Base-by-base conservation (phyloP, 2,113 vertebrate species). In the Lagopus muta region DNA sequence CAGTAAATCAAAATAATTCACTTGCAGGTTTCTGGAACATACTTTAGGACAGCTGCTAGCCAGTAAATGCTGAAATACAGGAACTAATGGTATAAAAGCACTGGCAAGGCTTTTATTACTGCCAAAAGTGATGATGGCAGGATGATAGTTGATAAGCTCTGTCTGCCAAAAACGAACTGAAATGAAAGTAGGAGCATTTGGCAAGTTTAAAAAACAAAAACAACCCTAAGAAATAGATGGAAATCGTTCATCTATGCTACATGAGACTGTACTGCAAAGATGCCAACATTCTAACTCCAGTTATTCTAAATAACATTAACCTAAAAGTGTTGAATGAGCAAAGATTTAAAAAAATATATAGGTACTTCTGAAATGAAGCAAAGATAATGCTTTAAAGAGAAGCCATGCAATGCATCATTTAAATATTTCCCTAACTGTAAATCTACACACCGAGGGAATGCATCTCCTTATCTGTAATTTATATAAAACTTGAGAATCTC, bases 1-100 rank as follows among this genome's bases (percentile, higher is more conserved):
- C 11, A 76, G 38, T 76, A 94, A 93, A 89, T 83, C 66, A 95
- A 92, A 93, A 94, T 86, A 89, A 92, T 77, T 92, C 82, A 77
- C 19, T 94, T 91, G 60, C 75, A 82, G 43, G 65, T 74, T 96
- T 91, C 54, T 94, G 72, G 80, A 96, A 89, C 88, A 61, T 71
- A 62, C 67, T 88, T 52, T 84, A 83, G 73, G 90, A 94, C 72
- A 90, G 75, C 78, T 96, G 88, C 81, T 91, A 96, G 81, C 38
- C 87, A 81, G 48, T 89, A 83, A 83, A 88, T 77, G 84, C 72
- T 82, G 62, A 91, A 89, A 75, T 71, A 82, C 76, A 90, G 71
- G 74, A 90, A 88, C 47, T 40, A 45, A n/a, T 94, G 83, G 25
- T 94, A 86, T 62, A 81, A 92, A 93, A 89, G 40, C 66, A 77